phyloP scores from a whole-genome alignment of 2,888 invertebrate genomes.

The Nephrotoma flavescens region DNA sequence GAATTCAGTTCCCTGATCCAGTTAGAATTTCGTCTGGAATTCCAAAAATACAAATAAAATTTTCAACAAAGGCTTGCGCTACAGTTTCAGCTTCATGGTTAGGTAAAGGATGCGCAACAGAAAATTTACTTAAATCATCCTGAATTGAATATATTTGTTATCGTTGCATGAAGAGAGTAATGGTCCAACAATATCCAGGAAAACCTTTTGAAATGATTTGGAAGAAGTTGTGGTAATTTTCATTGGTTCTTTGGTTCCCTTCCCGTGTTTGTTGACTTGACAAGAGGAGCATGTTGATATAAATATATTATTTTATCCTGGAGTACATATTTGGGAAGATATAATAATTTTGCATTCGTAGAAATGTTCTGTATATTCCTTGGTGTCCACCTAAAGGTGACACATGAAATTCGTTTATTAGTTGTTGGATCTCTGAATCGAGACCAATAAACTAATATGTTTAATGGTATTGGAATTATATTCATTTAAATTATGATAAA shows the following conservation, averaged over 20 bases:
- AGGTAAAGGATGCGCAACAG: neutral
- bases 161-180: neutral
- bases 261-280: neutral
- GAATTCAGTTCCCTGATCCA: no score
- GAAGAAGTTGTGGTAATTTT: no score
- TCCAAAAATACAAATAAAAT: no score
- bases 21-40: no score
- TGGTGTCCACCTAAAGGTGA: neutral
- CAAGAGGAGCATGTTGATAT: neutral
- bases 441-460: neutral
- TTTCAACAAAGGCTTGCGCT: no score
- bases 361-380: neutral
- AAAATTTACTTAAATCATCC: neutral
- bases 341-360: neutral
- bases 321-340: neutral
- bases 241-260: neutral
- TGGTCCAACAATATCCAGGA: neutral
- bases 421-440: neutral
- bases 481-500: neutral
- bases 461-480: neutral
- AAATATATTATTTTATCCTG: neutral
- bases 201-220: no score
- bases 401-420: neutral
- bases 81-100: no score
- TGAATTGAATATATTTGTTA: neutral